Evolutionary conservation across 2,888 invertebrate genomes (phyloP), one percentile per base, ranked within the genome.

Genomic region (Rotaria magnacalcarata): DNA sequence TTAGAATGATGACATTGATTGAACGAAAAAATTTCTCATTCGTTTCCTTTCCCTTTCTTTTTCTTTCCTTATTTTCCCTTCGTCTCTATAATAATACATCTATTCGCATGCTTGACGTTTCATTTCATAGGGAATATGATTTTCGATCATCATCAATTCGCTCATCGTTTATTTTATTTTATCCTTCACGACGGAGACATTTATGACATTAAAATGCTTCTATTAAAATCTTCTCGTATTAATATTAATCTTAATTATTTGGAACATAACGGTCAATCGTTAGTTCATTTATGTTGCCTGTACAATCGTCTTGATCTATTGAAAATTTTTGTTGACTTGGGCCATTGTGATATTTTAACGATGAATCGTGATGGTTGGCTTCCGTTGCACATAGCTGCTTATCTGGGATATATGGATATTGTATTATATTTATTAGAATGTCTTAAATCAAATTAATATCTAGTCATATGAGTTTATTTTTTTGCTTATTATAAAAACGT

Each of bases 81-180:
- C 60, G 27, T n/a, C 14, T 60, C 27, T 7, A 10, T 8, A 10
- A 34, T 11, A 16, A 67, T 34, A 34, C 14, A n/a, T 34, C 14
- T 50, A 8, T 34, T 34, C 34, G 34, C 14, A 11, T 60, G 27
- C 60, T 8, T 27, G 11, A 14, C 27, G 11, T 34, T 34, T 34
- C 27, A 16, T 52, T 52, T 52, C 52, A 34, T 67, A 27, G 24
- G 8, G 27, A 67, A 67, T 27, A 67, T 67, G 67, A 67, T 67
- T 34, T 34, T 67, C 27, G 67, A 67, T 67, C 67, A 67, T 67
- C 67, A 67, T 67, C 67, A 67, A 34, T 67, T 67, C 67, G 27
- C 67, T 6, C 27, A 34, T 67, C 67, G 67, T 34, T 14, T 67
- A 16, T 67, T 67, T 41, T 14, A 67, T 67, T 14, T 19, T 5